Conservation (phyloP, 2,888 invertebrate species). For the Ischnus inquisitorius region DNA sequence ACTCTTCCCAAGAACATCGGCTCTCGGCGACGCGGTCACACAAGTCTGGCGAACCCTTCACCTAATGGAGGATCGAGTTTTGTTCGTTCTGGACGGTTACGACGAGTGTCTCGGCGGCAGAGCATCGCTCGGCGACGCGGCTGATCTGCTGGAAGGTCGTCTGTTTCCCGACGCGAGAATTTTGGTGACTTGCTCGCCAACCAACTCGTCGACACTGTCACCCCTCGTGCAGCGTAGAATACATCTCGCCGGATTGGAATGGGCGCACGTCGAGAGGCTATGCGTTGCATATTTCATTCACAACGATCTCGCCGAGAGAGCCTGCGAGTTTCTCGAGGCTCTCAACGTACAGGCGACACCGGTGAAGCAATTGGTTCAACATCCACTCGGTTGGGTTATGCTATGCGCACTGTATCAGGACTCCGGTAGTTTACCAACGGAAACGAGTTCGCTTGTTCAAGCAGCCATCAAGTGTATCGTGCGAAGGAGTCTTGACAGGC, state of each 20-base stretch:
- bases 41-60: conserved; percentile 86
- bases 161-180: conserved; percentile 87
- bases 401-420: conserved; percentile 86
- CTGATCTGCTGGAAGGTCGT: conserved; percentile 86
- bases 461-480: conserved; percentile 86
- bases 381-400: conserved; percentile 87
- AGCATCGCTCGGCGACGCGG: conserved; percentile 85
- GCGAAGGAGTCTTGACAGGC: conserved; percentile 83
- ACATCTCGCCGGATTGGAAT: conserved; percentile 86
- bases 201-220: conserved; percentile 83
- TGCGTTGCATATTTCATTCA: conserved; percentile 86
- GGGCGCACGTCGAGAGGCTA: conserved; percentile 86
- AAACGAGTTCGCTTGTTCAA: conserved; percentile 83
- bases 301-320: conserved; percentile 83
- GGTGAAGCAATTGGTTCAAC: conserved; percentile 85
- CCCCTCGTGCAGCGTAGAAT: conserved; percentile 86
- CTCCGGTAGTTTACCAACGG: conserved; percentile 81
- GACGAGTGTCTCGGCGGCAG: conserved; percentile 86
- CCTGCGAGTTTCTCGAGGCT: conserved; percentile 83
- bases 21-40: conserved; percentile 81
- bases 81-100: conserved; percentile 87
- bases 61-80: conserved; percentile 85
- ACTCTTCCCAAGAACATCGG: conserved; percentile 84
- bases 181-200: conserved; percentile 86
- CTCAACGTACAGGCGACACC: conserved; percentile 84